Evolutionary conservation across 2,797 vertebrate species (phyloP).

Genomic region (Arnoldichthys spilopterus): DNA sequence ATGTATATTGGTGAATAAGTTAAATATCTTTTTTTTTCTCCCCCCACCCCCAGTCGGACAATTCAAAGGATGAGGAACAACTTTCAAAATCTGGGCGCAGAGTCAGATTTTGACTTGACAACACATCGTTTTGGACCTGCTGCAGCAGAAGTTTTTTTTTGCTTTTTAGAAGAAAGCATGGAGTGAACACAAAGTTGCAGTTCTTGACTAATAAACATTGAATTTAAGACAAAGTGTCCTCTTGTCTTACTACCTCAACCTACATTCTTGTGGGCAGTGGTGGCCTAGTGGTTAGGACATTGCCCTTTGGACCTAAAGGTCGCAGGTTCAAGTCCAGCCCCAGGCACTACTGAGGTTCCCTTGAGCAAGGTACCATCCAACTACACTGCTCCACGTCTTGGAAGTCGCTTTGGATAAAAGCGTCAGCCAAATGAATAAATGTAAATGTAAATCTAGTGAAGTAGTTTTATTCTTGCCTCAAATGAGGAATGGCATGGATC

Average conservation of each 20-base stretch:
- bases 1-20: neutral
- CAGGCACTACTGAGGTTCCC: too few relatives aligned
- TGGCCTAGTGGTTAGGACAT: too few relatives aligned
- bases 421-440: too few relatives aligned
- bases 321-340: too few relatives aligned
- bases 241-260: neutral
- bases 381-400: too few relatives aligned
- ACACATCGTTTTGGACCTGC: neutral
- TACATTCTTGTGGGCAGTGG: too few relatives aligned
- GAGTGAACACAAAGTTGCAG: neutral
- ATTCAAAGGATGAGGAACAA: neutral
- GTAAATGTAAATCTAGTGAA: too few relatives aligned
- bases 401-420: too few relatives aligned
- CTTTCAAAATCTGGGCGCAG: neutral
- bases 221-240: neutral
- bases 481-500: too few relatives aligned
- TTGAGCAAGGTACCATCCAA: too few relatives aligned
- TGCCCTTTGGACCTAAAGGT: too few relatives aligned
- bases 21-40: neutral
- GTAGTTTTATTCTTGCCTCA: too few relatives aligned
- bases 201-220: neutral
- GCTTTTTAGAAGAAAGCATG: neutral
- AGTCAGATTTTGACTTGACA: constrained; percentile 1
- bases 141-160: neutral
- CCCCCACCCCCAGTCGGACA: neutral